These are phyloP conservation scores for Popillia japonica DNA, from an alignment of 1,140 invertebrate genomes.

Conservation along the genomic window DNA sequence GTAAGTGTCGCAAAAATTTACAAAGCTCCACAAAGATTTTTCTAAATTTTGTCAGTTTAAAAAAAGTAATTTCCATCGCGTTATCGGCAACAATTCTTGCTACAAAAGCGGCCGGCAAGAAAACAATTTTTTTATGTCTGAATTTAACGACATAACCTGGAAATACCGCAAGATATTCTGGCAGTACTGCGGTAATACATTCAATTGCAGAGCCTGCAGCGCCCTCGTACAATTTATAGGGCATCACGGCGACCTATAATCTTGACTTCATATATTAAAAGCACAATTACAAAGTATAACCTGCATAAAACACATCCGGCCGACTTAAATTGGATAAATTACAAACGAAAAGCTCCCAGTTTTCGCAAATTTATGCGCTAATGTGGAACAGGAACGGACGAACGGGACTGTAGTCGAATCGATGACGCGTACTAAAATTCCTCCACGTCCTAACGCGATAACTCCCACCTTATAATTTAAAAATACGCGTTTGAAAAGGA, in stretches of 20 bases:
- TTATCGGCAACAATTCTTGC: neutral
- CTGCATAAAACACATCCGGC: slow-evolving; percentile 36
- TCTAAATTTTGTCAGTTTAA: too few relatives aligned
- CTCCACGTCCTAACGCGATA: neutral
- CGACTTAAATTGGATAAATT: slow-evolving; percentile 40
- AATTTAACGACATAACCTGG: neutral
- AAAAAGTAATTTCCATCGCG: too few relatives aligned
- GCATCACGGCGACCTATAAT: slow-evolving; percentile 13
- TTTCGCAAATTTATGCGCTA: slow-evolving; percentile 17
- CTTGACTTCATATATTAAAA: slow-evolving; percentile 37
- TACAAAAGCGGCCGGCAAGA: neutral
- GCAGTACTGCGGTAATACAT: neutral
- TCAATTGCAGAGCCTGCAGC: neutral
- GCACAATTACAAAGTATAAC: slow-evolving; percentile 31
- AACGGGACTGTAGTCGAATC: neutral
- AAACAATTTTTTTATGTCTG: neutral
- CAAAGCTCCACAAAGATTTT: too few relatives aligned
- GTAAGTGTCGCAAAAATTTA: too few relatives aligned
- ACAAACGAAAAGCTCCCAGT: slow-evolving; percentile 28
- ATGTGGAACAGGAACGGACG: neutral
- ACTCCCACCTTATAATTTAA: neutral
- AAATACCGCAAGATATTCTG: neutral
- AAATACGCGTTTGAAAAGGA: neutral
- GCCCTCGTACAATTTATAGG: neutral
- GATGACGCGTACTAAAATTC: neutral